These are phyloP conservation scores for Eurypyga helias DNA, from an alignment of 2,113 vertebrate species.

Conservation along the genomic window DNA sequence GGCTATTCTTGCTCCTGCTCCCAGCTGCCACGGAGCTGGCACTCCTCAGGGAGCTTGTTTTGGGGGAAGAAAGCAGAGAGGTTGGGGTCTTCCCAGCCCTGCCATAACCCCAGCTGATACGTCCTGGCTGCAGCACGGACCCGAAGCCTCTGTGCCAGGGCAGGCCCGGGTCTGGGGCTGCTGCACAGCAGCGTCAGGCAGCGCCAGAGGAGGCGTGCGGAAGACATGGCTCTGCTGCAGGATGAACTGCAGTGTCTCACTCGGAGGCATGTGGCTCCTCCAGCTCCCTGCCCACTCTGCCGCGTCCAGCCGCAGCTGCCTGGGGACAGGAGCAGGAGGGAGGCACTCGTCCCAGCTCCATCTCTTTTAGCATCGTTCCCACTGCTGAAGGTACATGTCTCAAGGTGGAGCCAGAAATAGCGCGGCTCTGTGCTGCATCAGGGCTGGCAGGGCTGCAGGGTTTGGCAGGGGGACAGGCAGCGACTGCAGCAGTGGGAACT, in stretches of 20 bases:
- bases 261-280: neutral
- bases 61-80: neutral
- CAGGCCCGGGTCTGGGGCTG: neutral
- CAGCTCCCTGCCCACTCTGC: neutral
- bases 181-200: neutral
- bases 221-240: neutral
- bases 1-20: neutral
- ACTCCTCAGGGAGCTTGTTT: neutral
- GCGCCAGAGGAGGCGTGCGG: neutral
- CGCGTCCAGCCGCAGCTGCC: neutral
- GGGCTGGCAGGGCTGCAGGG: conserved; percentile 52
- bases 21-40: neutral
- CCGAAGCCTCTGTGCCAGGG: neutral
- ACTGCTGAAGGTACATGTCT: conserved; percentile 27
- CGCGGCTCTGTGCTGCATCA: conserved; percentile 6
- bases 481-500: conserved; percentile 55
- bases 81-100: neutral
- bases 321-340: neutral
- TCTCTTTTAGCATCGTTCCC: conserved; percentile 2
- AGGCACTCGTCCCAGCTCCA: neutral
- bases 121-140: fast-evolving
- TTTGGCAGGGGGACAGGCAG: conserved; percentile 55
- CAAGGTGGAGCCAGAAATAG: conserved; percentile 72
- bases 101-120: neutral
- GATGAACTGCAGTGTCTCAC: neutral